These are phyloP conservation scores for Lutraria rhynchaena DNA, from an alignment of 1,140 invertebrate species.

Conservation along the genomic window DNA sequence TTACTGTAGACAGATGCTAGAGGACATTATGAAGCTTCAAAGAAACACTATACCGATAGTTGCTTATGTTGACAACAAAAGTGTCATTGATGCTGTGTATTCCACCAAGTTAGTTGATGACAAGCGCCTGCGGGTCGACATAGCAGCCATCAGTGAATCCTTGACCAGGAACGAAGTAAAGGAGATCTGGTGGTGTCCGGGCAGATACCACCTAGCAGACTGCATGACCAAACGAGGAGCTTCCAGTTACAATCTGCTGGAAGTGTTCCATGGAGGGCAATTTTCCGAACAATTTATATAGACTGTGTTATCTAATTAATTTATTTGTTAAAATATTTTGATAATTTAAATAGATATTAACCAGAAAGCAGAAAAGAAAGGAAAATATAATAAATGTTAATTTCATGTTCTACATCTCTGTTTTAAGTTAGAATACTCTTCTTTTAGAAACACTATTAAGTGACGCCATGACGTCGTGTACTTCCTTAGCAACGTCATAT, in stretches of 20 bases:
- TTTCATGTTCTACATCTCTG: conserved; percentile 2
- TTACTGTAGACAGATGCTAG: conserved; percentile 44
- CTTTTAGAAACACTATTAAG: too few species aligned
- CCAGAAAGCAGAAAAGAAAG: not conserved
- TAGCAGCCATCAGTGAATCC: conserved; percentile 50
- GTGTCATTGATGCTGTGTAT: conserved; percentile 58
- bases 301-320: not conserved
- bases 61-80: conserved; percentile 63
- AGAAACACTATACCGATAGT: conserved; percentile 54
- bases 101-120: conserved; percentile 66
- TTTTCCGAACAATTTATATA: conserved; percentile 24
- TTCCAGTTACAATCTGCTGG: too few species aligned
- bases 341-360: not conserved
- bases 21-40: conserved; percentile 10
- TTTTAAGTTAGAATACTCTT: not conserved
- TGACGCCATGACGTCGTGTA: too few species aligned
- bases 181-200: too few species aligned
- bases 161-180: conserved; percentile 23
- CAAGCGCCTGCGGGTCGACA: too few species aligned
- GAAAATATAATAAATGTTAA: too few species aligned
- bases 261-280: too few species aligned
- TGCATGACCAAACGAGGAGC: conserved; percentile 47
- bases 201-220: conserved; percentile 37
- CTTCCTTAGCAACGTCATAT: too few species aligned
- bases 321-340: not conserved